These are phyloP conservation scores for Drosophila imparisetae DNA, from an alignment of 2,888 invertebrate genomes.

Conservation along the genomic window DNA sequence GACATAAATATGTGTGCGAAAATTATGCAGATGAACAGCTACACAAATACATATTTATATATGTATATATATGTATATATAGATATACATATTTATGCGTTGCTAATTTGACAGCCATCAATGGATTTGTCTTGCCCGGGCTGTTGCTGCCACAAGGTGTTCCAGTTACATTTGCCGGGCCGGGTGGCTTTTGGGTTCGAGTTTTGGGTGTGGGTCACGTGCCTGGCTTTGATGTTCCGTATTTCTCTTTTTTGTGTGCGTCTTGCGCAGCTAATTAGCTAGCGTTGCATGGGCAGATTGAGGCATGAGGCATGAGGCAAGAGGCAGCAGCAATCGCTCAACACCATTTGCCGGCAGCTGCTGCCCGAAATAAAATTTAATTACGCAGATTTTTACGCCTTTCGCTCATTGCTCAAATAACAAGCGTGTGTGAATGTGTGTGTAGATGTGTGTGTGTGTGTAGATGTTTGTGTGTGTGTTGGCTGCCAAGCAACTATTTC, in stretches of 20 bases:
- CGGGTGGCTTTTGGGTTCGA: slow-evolving; percentile 23
- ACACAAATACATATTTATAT: slow-evolving; percentile 28
- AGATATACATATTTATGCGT: slow-evolving; percentile 56
- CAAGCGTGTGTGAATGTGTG: slow-evolving; percentile 22
- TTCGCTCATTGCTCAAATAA: slow-evolving; percentile 70
- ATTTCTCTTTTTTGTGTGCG: slow-evolving; percentile 23
- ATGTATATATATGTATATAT: slow-evolving; percentile 15
- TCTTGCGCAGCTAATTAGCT: slow-evolving; percentile 71
- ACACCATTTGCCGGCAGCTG: slow-evolving; percentile 61
- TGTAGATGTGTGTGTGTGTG: slow-evolving; percentile 15
- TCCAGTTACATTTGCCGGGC: slow-evolving; percentile 44
- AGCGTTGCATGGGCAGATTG: slow-evolving; percentile 40
- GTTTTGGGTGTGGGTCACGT: slow-evolving; percentile 44
- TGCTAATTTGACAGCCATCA: slow-evolving; percentile 76
- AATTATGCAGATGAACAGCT: slow-evolving; percentile 64
- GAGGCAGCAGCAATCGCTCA: slow-evolving; percentile 60
- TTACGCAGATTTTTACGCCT: slow-evolving; percentile 77
- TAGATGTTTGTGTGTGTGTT: not conserved
- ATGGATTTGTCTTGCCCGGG: slow-evolving; percentile 62
- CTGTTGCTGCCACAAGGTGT: slow-evolving; percentile 60
- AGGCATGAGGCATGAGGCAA: slow-evolving; percentile 28
- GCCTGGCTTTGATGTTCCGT: slow-evolving; percentile 48
- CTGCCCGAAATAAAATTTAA: slow-evolving; percentile 72
- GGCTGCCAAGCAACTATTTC: slow-evolving; percentile 43
- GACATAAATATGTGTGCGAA: slow-evolving; percentile 67